Percentiles rank a stretch among this genome's conserved stretches.
Conservation (phyloP, 2,888 invertebrate species). For the Balanococcus diminutus region DNA sequence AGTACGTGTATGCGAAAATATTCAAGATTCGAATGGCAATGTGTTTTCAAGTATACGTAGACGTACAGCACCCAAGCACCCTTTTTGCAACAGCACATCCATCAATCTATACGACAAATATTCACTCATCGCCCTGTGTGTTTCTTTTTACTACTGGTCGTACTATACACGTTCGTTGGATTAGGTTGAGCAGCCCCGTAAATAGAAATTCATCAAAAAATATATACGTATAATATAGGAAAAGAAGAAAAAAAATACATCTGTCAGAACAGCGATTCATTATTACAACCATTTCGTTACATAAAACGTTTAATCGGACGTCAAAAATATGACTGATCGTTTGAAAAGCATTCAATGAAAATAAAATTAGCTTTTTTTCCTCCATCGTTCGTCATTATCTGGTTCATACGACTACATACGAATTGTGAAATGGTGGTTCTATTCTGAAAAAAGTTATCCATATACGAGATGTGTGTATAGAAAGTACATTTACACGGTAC, state of each 20-base stretch:
- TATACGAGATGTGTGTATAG: not conserved
- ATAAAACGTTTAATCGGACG: slow-evolving; percentile 42
- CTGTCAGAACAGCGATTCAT: slow-evolving; percentile 34
- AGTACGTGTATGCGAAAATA: not conserved
- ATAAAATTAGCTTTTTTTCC: slow-evolving; percentile 26
- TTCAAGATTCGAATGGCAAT: not conserved
- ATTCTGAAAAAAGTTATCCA: not conserved
- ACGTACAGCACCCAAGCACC: too few species aligned
- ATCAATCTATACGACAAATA: slow-evolving; percentile 38
- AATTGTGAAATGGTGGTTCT: not conserved
- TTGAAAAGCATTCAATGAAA: slow-evolving; percentile 39
- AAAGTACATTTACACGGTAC: slow-evolving; percentile 2
- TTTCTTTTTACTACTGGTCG: slow-evolving; percentile 20
- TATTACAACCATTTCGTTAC: slow-evolving; percentile 39
- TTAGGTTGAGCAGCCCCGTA: not conserved
- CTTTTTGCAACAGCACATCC: not conserved
- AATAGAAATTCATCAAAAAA: slow-evolving; percentile 28
- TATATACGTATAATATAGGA: not conserved
- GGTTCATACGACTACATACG: not conserved
- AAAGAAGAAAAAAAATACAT: slow-evolving; percentile 18
- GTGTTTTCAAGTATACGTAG: not conserved
- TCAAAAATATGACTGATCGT: slow-evolving; percentile 41
- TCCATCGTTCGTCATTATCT: slow-evolving; percentile 8
- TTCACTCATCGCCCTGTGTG: slow-evolving; percentile 10
- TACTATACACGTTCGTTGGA: not conserved